phyloP scores from a whole-genome alignment of 1,140 invertebrate genomes.

The Cryptotermes secundus region DNA sequence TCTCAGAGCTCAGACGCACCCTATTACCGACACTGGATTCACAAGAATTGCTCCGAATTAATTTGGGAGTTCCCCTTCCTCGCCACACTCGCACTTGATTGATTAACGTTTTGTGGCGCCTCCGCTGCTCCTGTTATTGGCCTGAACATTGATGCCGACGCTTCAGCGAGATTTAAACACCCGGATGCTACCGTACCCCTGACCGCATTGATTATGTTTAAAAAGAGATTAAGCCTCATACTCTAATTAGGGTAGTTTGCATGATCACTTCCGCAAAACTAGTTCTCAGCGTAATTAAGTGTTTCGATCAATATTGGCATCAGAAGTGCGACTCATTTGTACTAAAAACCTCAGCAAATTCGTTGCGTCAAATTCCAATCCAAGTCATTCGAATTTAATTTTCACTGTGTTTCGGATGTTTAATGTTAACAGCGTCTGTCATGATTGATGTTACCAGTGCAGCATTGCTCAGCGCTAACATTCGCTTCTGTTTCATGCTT shows the following conservation, averaged over 20 bases:
- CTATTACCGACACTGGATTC: neutral
- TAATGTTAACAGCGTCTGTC: neutral
- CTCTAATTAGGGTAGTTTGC: slow-evolving; percentile 16
- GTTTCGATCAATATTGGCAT: neutral
- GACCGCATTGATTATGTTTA: slow-evolving; percentile 15
- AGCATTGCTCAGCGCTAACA: too few species aligned
- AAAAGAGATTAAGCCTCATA: slow-evolving; percentile 3
- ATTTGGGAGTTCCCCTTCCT: neutral
- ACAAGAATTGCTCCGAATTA: neutral
- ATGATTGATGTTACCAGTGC: neutral
- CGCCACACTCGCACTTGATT: neutral
- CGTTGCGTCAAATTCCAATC: neutral
- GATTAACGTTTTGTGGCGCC: neutral
- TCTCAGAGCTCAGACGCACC: too few species aligned
- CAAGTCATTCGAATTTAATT: neutral
- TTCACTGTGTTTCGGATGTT: neutral
- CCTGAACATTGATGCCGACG: neutral
- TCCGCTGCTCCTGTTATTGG: neutral
- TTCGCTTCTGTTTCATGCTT: too few species aligned
- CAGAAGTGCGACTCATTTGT: neutral
- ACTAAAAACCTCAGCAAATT: neutral
- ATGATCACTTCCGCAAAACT: neutral
- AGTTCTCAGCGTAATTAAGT: neutral
- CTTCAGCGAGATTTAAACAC: neutral
- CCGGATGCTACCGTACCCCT: neutral